Percentiles rank a stretch among this genome's conserved stretches.
Conservation (phyloP, 2,797 vertebrate genomes). For the Mycteria americana region DNA sequence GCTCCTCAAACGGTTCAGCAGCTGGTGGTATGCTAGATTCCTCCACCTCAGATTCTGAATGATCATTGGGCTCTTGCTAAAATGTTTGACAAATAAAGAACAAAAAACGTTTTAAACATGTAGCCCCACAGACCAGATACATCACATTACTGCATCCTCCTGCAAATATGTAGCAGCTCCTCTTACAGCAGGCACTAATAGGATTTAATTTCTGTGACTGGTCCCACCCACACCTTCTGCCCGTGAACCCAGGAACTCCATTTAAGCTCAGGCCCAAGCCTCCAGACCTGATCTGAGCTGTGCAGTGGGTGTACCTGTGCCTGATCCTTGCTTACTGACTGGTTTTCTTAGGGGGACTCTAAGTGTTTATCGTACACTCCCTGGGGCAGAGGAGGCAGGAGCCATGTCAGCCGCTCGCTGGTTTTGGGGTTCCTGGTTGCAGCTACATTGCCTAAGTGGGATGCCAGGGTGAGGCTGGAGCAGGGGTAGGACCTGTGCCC, state of each 20-base stretch:
- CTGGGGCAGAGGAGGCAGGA: not conserved
- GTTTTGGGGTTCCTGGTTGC: not conserved
- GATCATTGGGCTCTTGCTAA: not conserved
- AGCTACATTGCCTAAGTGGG: not conserved
- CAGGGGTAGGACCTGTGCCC: not conserved
- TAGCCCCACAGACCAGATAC: not conserved
- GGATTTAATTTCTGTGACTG: not conserved
- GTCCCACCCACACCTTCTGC: not conserved
- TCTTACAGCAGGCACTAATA: not conserved
- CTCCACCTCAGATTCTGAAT: not conserved
- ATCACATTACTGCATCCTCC: not conserved
- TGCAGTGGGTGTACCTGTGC: not conserved
- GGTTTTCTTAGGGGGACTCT: not conserved
- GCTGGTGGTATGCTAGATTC: not conserved
- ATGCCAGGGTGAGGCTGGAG: not conserved
- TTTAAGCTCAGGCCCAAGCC: not conserved
- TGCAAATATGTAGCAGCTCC: not conserved
- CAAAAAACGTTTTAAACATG: not conserved
- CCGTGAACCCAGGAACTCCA: not conserved
- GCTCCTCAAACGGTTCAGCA: not conserved
- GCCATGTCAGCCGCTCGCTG: fast-evolving
- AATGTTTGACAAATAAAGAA: not conserved
- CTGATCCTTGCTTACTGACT: not conserved
- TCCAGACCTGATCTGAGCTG: not conserved
- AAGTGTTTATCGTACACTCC: not conserved